Evolutionary conservation across 2,797 vertebrate genomes (phyloP).

Genomic region (Enteromius unitaeniatus): DNA sequence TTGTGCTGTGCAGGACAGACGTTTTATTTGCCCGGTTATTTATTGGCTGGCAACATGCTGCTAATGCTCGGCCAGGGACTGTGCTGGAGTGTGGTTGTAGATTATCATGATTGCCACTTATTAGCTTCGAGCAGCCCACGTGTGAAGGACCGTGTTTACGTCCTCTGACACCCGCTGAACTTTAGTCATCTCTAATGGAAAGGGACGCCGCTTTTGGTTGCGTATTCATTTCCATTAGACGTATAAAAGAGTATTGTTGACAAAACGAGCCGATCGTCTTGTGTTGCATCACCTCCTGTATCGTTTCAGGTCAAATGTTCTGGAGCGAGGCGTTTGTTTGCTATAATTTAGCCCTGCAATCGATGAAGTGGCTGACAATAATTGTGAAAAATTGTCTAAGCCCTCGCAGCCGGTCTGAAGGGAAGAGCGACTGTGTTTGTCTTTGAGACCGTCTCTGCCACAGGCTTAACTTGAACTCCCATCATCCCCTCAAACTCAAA

Average conservation of each 20-base stretch:
- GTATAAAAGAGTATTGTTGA: conserved; percentile 26
- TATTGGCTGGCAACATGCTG: conserved; percentile 78
- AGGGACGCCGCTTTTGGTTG: conserved; percentile 26
- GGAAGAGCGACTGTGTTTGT: conserved; percentile 19
- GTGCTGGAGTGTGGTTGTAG: conserved; percentile 83
- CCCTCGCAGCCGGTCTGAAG: conserved; percentile 17
- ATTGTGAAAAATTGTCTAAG: conserved; percentile 47
- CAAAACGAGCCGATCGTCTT: conserved; percentile 51
- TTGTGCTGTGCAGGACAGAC: conserved; percentile 81
- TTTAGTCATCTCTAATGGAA: conserved; percentile 32
- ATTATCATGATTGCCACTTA: conserved; percentile 83
- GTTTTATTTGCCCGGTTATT: conserved; percentile 82
- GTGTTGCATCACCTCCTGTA: conserved; percentile 33
- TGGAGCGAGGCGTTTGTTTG: conserved; percentile 54
- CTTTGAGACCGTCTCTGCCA: conserved; percentile 33
- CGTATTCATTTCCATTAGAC: conserved; percentile 57
- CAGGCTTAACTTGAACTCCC: conserved; percentile 24
- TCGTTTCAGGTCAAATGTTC: conserved; percentile 41
- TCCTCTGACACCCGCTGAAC: conserved; percentile 33
- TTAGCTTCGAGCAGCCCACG: conserved; percentile 66
- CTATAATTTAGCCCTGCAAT: conserved; percentile 47
- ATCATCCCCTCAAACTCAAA: conserved; percentile 20
- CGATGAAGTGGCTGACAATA: conserved; percentile 51
- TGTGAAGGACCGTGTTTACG: conserved; percentile 38
- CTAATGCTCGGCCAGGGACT: conserved; percentile 81